Evolutionary conservation across 2,113 vertebrate genomes (phyloP).

Genomic region (Seriola rivoliana): DNA sequence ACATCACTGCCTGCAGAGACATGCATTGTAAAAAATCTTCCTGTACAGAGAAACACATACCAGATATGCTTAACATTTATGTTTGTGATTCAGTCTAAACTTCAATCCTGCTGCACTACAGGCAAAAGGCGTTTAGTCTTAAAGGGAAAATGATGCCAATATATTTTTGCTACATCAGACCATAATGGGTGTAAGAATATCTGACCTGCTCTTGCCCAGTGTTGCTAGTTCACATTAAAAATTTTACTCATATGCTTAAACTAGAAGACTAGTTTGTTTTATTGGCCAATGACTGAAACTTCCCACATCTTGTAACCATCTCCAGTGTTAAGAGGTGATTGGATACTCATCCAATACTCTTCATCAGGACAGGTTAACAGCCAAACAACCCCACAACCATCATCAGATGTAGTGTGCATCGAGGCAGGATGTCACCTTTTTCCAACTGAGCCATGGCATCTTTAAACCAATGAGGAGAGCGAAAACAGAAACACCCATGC

Average conservation of each 20-base stretch:
- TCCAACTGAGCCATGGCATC: not conserved
- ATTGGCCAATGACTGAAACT: not conserved
- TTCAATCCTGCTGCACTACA: conserved; percentile 29
- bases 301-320: not conserved
- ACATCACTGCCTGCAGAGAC: not conserved
- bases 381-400: not conserved
- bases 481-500: not conserved
- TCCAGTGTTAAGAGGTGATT: not conserved
- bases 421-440: not conserved
- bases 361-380: not conserved
- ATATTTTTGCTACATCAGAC: conserved; percentile 29
- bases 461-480: not conserved
- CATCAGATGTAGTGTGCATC: not conserved
- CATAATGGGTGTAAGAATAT: conserved; percentile 24
- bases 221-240: conserved; percentile 32
- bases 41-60: conserved; percentile 13
- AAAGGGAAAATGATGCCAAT: conserved; percentile 25
- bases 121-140: conserved; percentile 4
- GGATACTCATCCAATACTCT: not conserved
- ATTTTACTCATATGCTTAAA: conserved; percentile 11
- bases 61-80: conserved; percentile 1
- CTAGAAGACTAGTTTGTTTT: conserved; percentile 10
- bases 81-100: conserved; percentile 24
- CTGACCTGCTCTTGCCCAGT: conserved; percentile 43
- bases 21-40: not conserved